Conservation (phyloP, 64 coral and sea anemone species). For the Porites lutea region DNA sequence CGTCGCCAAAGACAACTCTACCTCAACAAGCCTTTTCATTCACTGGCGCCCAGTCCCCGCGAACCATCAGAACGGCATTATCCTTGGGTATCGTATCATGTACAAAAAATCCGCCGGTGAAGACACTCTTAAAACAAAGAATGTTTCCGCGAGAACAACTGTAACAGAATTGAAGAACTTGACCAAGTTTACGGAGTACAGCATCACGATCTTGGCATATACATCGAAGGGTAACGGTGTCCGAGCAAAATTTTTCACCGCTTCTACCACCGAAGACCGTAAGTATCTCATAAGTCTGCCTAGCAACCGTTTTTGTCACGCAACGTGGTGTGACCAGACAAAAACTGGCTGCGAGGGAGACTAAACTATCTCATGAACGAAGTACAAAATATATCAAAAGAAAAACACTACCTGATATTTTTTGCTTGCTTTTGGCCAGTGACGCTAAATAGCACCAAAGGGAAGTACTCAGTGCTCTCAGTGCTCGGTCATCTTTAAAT, state of each 20-base stretch:
- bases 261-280: slow-evolving; percentile 85
- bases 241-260: slow-evolving; percentile 24
- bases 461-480: too few species aligned
- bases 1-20: slow-evolving; percentile 59
- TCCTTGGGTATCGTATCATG: slow-evolving; percentile 79
- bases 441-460: not conserved
- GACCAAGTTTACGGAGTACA: slow-evolving; percentile 81
- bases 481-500: too few species aligned
- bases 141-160: slow-evolving; percentile 7
- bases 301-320: too few species aligned
- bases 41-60: slow-evolving; percentile 77
- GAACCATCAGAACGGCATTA: slow-evolving; percentile 71
- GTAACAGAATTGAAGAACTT: slow-evolving; percentile 64
- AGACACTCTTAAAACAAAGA: slow-evolving; percentile 10
- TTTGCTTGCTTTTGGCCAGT: too few species aligned
- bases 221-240: slow-evolving; percentile 81
- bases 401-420: too few species aligned
- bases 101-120: slow-evolving; percentile 62
- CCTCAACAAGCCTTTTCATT: slow-evolving; percentile 72
- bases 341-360: too few species aligned
- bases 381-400: too few species aligned
- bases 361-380: too few species aligned
- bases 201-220: slow-evolving; percentile 72
- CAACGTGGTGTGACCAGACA: too few species aligned
- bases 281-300: slow-evolving; percentile 14